Conservation (phyloP, 2,113 vertebrate species). For the Andinoacara biseriatus region DNA sequence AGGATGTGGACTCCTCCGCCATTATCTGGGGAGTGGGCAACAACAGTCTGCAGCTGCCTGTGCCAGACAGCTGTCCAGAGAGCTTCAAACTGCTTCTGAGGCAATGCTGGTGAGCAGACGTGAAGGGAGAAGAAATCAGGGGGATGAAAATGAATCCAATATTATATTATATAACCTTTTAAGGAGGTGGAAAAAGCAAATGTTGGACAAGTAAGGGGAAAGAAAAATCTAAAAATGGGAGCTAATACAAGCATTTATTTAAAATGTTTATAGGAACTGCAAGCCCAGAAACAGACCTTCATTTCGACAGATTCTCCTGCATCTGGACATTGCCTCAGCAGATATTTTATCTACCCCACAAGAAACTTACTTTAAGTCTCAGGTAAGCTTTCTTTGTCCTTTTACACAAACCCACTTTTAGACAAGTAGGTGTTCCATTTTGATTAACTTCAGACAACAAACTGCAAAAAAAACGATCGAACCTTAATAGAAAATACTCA, state of each 20-base stretch:
- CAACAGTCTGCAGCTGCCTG: slow-evolving; percentile 96
- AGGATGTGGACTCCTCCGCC: slow-evolving; percentile 96
- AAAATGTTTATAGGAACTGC: slow-evolving; percentile 86
- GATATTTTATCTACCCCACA: slow-evolving; percentile 95
- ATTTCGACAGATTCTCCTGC: slow-evolving; percentile 95
- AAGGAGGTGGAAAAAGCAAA: not conserved
- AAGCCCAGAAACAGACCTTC: slow-evolving; percentile 95
- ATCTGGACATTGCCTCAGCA: slow-evolving; percentile 95
- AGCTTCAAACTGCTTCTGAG: slow-evolving; percentile 97
- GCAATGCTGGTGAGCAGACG: slow-evolving; percentile 92
- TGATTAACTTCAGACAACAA: not conserved
- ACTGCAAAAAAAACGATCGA: not conserved
- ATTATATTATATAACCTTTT: too few relatives aligned
- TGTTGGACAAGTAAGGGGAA: not conserved
- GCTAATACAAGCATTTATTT: not conserved
- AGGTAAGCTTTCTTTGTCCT: slow-evolving; percentile 73
- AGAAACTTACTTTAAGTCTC: slow-evolving; percentile 96
- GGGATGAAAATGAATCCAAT: not conserved
- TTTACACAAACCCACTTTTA: not conserved
- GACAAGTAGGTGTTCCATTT: not conserved
- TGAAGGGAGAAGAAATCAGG: not conserved
- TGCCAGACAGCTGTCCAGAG: slow-evolving; percentile 94
- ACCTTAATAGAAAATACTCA: not conserved
- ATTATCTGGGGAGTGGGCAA: slow-evolving; percentile 99
- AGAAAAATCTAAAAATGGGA: not conserved